Evolutionary conservation across 2,797 vertebrate species (phyloP), one percentile per base, ranked within the genome.

Genomic region (Brotogeris chrysoptera): DNA sequence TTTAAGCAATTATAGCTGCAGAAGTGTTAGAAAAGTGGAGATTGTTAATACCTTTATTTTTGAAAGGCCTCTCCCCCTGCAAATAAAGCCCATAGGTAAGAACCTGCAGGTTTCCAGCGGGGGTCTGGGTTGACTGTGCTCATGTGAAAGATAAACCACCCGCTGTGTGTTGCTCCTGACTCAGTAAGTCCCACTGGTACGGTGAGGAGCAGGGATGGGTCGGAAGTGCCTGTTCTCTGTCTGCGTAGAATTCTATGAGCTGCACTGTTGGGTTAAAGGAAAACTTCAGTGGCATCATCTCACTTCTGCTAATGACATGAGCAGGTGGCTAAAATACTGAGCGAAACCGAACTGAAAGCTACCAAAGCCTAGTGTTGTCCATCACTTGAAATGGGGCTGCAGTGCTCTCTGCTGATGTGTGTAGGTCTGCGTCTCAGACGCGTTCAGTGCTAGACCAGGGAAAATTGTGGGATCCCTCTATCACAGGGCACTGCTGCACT

Each of bases 361-460:
- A 0, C 49, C 25, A 2, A 14, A n/a, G 38, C 49, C 53, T 36
- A 5, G 18, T 4, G 0, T 4, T 70, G 79, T 52, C 30, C 32
- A 12, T 43, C 6, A 1, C 16, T 11, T 3, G 74, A 15, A 32
- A 17, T 1, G 49, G 28, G 27, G 7, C 23, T 11, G 1, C 12
- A 8, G 59, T 9, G 5, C 46, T 80, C 20, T 13, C 79, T 49
- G 86, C 53, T 57, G 65, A 72, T n/a, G 39, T 4, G 0, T 5
- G 0, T 1, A 3, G 89, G 6, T 30, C 60, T 11, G 77, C 24
- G 0, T 24, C 4, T 0, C 2, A 9, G 32, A 23, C 0, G 0
- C 1, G 6, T 16, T 10, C 14, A 2, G 4, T 1, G 19, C 66
- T 13, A 3, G 57, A 1, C 18, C 21, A 0, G 15, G 4, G 15